Evolutionary conservation across 2,797 vertebrate species (phyloP).

Genomic region (Enteromius mattozi): DNA sequence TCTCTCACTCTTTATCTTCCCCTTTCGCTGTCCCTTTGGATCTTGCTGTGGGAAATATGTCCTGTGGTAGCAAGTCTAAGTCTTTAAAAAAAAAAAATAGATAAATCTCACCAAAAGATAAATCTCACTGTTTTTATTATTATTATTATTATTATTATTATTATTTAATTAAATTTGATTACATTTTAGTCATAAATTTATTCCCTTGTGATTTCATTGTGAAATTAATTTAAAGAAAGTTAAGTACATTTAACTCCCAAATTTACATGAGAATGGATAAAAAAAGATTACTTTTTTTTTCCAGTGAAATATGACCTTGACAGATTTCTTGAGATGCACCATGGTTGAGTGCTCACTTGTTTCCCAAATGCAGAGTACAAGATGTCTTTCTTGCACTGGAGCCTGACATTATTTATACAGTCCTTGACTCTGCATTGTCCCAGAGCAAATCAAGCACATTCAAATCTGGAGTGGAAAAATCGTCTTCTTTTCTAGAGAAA

Average conservation of each 20-base stretch:
- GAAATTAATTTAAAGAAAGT: not conserved
- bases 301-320: not conserved
- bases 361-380: not conserved
- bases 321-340: not conserved
- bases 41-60: conserved; percentile 59
- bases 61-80: conserved; percentile 60
- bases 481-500: conserved; percentile 27
- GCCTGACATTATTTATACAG: conserved; percentile 15
- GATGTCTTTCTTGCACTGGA: not conserved
- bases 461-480: conserved; percentile 40
- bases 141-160: no score
- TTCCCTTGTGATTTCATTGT: not conserved
- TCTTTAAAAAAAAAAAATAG: not conserved
- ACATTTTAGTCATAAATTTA: not conserved
- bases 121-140: not conserved
- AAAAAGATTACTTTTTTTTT: not conserved
- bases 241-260: not conserved
- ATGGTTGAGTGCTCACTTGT: not conserved
- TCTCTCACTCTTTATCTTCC: conserved; percentile 30
- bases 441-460: conserved; percentile 25
- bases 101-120: not conserved
- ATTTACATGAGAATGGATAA: not conserved
- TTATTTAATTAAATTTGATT: no score
- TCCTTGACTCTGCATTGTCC: conserved; percentile 22
- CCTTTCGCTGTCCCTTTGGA: conserved; percentile 42